Conservation (phyloP, 2,888 invertebrate genomes). For the Drosophila formosana region DNA sequence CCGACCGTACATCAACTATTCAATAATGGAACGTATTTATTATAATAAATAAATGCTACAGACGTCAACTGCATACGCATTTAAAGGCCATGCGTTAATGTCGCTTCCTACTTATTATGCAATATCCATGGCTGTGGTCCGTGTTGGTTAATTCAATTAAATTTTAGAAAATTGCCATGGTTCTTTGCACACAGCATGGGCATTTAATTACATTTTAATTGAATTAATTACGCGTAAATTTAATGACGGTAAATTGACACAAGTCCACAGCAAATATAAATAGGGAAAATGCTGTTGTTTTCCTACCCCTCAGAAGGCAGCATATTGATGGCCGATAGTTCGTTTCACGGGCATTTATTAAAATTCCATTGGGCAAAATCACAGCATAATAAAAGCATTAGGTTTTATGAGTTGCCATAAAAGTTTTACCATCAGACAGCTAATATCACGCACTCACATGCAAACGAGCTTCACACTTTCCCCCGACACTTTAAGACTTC, state of each 20-base stretch:
- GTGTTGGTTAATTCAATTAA: constrained; percentile 24
- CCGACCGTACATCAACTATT: not conserved
- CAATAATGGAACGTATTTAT: constrained; percentile 17
- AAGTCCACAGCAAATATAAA: not conserved
- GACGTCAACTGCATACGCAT: not conserved
- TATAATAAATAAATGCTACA: constrained; percentile 7
- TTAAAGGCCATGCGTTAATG: constrained; percentile 4
- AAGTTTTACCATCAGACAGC: constrained; percentile 19
- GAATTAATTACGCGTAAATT: constrained; percentile 38
- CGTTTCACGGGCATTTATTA: constrained; percentile 3
- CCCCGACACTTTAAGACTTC: not conserved
- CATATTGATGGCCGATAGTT: not conserved
- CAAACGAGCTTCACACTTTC: constrained; percentile 19
- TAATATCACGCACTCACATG: constrained; percentile 16
- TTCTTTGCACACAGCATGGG: constrained; percentile 6
- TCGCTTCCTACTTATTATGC: constrained; percentile 10
- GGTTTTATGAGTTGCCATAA: constrained; percentile 37
- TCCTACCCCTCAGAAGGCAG: not conserved
- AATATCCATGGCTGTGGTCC: constrained; percentile 8
- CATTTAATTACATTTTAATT: constrained; percentile 49
- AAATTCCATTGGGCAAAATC: constrained; percentile 26
- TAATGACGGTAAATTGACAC: constrained; percentile 21
- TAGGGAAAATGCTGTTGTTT: not conserved
- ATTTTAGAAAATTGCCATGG: constrained; percentile 17
- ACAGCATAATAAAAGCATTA: constrained; percentile 17